Percentiles rank a stretch among this genome's conserved stretches.
Evolutionary conservation across 2,113 vertebrate species (phyloP).

Genomic region (Elachura formosa): DNA sequence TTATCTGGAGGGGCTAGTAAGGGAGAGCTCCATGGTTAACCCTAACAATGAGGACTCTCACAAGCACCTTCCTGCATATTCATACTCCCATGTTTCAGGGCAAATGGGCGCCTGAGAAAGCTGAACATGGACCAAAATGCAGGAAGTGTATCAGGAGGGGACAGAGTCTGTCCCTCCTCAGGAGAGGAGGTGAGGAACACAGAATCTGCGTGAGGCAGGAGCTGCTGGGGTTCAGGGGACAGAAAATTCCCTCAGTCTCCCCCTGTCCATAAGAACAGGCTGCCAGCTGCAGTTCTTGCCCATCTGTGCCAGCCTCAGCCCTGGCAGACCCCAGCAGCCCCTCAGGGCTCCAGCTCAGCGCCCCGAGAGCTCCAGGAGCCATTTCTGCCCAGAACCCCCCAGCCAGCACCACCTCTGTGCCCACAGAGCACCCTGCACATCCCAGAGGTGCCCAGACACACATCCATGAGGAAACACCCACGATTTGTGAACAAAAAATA

Average conservation of each 20-base stretch:
- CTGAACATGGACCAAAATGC: not conserved
- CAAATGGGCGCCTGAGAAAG: not conserved
- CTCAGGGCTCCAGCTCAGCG: not conserved
- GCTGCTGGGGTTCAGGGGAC: fast-evolving
- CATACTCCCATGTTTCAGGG: not conserved
- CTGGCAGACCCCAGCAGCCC: not conserved
- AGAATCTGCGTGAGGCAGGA: fast-evolving
- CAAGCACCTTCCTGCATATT: not conserved
- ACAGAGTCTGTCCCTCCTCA: fast-evolving
- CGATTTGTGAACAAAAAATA: too few relatives aligned
- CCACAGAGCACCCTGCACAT: fast-evolving
- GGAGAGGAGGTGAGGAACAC: not conserved
- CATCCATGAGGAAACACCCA: fast-evolving
- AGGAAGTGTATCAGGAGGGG: not conserved
- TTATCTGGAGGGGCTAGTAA: not conserved
- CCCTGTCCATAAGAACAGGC: fast-evolving
- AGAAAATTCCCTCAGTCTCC: not conserved
- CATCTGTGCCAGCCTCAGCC: not conserved
- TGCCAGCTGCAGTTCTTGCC: not conserved
- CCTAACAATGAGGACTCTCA: not conserved
- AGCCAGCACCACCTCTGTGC: not conserved
- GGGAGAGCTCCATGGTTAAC: not conserved
- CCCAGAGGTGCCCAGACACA: not conserved
- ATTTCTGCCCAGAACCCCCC: not conserved
- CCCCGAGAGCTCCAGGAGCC: not conserved